Evolutionary conservation across 2,888 invertebrate species (phyloP).

Genomic region (Parnassius mnemosyne): DNA sequence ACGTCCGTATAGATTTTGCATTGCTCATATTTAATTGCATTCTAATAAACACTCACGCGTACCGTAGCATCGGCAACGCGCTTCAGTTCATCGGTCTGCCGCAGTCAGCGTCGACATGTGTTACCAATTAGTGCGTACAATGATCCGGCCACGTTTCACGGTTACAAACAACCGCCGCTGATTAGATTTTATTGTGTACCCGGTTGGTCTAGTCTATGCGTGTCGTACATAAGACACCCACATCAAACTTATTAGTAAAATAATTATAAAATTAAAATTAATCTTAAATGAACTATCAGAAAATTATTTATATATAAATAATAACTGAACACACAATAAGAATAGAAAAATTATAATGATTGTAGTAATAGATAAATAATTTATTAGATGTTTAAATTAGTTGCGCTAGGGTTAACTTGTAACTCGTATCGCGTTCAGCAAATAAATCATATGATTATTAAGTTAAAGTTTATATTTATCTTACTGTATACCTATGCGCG

Average conservation of each 20-base stretch:
- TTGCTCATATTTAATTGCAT: slow-evolving; percentile 12
- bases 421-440: too few relatives aligned
- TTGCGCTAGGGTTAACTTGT: too few relatives aligned
- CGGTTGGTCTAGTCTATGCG: slow-evolving; percentile 51
- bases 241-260: background rate
- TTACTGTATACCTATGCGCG: too few relatives aligned
- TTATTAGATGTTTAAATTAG: too few relatives aligned
- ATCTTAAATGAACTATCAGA: too few relatives aligned
- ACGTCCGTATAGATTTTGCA: background rate
- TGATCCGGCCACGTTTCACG: slow-evolving; percentile 47
- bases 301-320: too few relatives aligned
- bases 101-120: slow-evolving; percentile 49
- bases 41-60: slow-evolving; percentile 25
- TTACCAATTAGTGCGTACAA: slow-evolving; percentile 65
- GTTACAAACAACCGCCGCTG: slow-evolving; percentile 57
- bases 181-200: slow-evolving; percentile 74
- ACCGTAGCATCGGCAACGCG: slow-evolving; percentile 31
- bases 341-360: too few relatives aligned
- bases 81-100: slow-evolving; percentile 24
- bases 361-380: too few relatives aligned
- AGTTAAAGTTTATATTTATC: too few relatives aligned
- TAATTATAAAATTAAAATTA: too few relatives aligned
- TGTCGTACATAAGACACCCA: background rate
- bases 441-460: too few relatives aligned
- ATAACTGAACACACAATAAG: too few relatives aligned